Base-by-base conservation (phyloP, 2,113 vertebrate genomes). In the Gorsachius goisagi region DNA sequence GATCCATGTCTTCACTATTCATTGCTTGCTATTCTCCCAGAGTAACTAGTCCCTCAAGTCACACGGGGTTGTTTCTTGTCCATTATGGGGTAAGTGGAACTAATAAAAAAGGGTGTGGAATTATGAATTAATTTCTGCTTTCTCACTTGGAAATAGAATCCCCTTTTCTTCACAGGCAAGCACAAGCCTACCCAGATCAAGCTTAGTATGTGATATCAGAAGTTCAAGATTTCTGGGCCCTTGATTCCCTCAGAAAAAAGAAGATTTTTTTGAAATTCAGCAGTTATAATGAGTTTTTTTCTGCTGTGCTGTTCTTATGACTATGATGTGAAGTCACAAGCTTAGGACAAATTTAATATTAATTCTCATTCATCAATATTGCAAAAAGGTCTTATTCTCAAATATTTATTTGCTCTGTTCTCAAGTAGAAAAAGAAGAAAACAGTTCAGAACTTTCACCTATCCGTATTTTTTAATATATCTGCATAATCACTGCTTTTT, bases 71-170 rank as follows among this genome's bases (percentile, higher is more conserved):
- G 8, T 82, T 95, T 92, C 77, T 82, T 89, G 23, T 33, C 63
- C n/a, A 10, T 77, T 87, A 44, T 8, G 45, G 60, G 49, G 49
- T 87, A 55, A 90, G 39, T 52, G 33, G 47, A 88, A 81, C 49
- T 93, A 85, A 92, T 82, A 90, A 96, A 69, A 5, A 5, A 30
- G 9, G 5, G 12, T 8, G 11, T 16, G 32, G 26, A 68, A 63
- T 88, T 71, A 89, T 23, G 26, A 77, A 71, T 77, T 89, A 47
- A 66, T 78, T 93, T 96, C n/a, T 93, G 27, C 16, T 80, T 94
- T 59, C 50, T 68, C 39, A 67, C 26, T 83, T 23, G 32, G 23
- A 88, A 85, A 76, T 41, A 66, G 30, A 83, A 35, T 71, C 23
- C 35, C 22, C 4, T 76, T 45, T 94, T 88, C n/a, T 77, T 80